Base-by-base conservation (phyloP, 2,113 vertebrate genomes). In the Cyphomyrus discorhynchus region DNA sequence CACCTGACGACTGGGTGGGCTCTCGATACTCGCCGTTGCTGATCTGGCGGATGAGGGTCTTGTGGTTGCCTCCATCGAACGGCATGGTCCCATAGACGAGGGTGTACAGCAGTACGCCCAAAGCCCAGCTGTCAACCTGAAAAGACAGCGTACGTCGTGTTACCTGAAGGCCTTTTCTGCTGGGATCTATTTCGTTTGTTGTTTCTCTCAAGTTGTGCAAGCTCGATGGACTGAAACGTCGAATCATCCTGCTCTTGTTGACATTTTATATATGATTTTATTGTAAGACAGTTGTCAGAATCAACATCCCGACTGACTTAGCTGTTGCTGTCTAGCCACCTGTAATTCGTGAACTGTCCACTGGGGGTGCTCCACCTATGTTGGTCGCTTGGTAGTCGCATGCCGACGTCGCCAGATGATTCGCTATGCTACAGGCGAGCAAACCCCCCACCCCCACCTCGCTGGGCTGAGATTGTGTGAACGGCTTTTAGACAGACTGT, bases 61-160 rank as follows among this genome's bases (percentile, higher is more conserved):
- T 98, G 95, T 99, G 98, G 95, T 99, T 97, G 0, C 97, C 98
- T 89, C 98, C 98, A 91, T 99, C 98, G 89, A 99, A 99, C 35
- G 98, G 98, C 98, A 99, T 99, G 0, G 98, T 98, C 93, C 98
- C 98, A 52, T 99, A 99, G 90, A 99, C 97, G 89, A 99, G 96
- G 58, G 98, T 99, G 92, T 99, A 99, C 92, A 99, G 97, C 94
- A 99, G 95, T 86, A 99, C 98, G 24, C 98, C 98, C 17, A 99
- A 97, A 90, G 98, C 98, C 98, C 98, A 99, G 95, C 98, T 99
- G 95, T 99, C 98, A 92, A 99, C 98, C 98, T 99, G 94, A 53
- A 94, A 89, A 24, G n/a, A 88, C 15, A 89, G 15, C 15, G 27
- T 6, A 46, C 10, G 39, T 9, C 49, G 0, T 3, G 56, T 15